These are phyloP conservation scores for Coenonympha glycerion DNA, from an alignment of 2,888 invertebrate genomes.

Conservation along the genomic window DNA sequence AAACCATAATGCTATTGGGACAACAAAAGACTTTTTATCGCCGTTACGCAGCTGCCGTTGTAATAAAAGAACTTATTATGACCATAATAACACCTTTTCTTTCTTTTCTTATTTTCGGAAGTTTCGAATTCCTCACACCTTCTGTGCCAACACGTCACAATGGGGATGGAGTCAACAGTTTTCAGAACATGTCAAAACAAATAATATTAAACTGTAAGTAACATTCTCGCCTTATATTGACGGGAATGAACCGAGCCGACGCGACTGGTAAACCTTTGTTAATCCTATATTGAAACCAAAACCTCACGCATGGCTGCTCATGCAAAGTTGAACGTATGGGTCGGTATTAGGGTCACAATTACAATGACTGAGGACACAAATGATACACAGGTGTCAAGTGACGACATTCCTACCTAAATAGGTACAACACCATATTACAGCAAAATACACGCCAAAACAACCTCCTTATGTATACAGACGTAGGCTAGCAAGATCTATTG, in stretches of 20 bases:
- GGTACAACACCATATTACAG: neutral
- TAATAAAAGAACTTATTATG: slow-evolving; percentile 1
- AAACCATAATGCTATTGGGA: neutral
- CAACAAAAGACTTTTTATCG: neutral
- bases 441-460: too few relatives aligned
- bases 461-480: too few relatives aligned
- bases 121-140: slow-evolving; percentile 5
- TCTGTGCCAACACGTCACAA: slow-evolving; percentile 14
- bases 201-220: slow-evolving; percentile 11
- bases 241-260: slow-evolving; percentile 4
- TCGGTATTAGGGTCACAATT: slow-evolving; percentile 12
- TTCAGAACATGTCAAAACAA: slow-evolving; percentile 26
- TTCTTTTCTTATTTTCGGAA: neutral
- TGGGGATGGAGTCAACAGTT: slow-evolving; percentile 16
- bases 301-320: neutral
- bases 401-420: slow-evolving; percentile 30
- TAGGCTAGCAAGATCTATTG: too few relatives aligned
- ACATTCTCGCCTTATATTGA: slow-evolving; percentile 6
- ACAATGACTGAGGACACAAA: slow-evolving; percentile 10
- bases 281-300: slow-evolving; percentile 16
- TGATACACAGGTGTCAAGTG: slow-evolving; percentile 41
- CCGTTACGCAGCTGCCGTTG: neutral
- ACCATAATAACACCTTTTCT: neutral
- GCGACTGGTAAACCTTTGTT: slow-evolving; percentile 10
- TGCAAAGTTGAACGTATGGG: slow-evolving; percentile 2